A percentile compares a stretch with the other conserved stretches of the same genome.
Conservation (phyloP, 2,797 vertebrate species). For the Anomalospiza imberbis region DNA sequence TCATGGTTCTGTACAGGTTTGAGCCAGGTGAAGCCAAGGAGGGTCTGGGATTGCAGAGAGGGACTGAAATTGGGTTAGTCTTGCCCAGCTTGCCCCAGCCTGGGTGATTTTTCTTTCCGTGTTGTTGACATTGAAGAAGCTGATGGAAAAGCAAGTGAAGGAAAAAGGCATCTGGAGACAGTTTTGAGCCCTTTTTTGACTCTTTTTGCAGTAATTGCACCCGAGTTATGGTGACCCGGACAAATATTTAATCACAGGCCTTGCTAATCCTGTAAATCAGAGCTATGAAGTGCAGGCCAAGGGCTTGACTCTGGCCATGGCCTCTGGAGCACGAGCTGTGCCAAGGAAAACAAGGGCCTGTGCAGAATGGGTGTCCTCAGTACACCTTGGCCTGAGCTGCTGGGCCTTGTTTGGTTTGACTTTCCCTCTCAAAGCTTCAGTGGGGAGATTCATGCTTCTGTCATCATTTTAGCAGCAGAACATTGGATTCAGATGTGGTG, state of each 20-base stretch:
- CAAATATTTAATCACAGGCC: constrained; percentile 56
- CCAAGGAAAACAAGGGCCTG: constrained; percentile 57
- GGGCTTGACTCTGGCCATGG: background rate
- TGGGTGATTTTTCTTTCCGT: background rate
- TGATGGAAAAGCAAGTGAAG: constrained; percentile 10
- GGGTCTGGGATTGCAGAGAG: background rate
- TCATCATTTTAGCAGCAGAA: constrained; percentile 11
- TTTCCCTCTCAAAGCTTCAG: constrained; percentile 4
- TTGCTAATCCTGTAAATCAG: constrained; percentile 48
- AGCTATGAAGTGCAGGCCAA: constrained; percentile 51
- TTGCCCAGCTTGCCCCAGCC: background rate
- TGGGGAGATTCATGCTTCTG: constrained; percentile 43
- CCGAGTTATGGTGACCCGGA: constrained; percentile 45
- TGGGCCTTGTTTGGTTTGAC: constrained; percentile 7
- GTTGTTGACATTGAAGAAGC: background rate
- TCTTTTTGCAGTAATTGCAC: constrained; percentile 42
- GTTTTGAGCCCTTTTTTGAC: background rate
- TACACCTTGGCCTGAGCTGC: constrained; percentile 7
- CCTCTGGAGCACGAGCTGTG: background rate
- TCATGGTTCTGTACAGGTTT: background rate
- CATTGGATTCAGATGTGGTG: constrained; percentile 31
- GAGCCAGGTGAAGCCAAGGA: background rate
- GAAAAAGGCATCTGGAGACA: background rate
- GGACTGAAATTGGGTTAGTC: background rate
- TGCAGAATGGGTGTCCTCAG: constrained; percentile 57